Evolutionary conservation across 1,140 invertebrate species (phyloP).

Genomic region (Drosophila varians): DNA sequence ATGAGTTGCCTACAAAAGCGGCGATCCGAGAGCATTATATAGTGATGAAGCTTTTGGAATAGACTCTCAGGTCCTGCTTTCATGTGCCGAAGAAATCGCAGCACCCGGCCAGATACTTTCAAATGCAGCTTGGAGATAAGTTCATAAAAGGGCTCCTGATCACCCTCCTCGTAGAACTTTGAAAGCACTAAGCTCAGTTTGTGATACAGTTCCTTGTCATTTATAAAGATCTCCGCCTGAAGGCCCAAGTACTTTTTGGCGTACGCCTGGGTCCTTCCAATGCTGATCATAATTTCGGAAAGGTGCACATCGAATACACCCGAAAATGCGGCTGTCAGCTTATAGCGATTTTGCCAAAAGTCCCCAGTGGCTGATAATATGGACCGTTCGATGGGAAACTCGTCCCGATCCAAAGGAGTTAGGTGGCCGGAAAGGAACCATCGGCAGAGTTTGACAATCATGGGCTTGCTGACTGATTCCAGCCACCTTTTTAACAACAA

Average conservation of each 20-base stretch:
- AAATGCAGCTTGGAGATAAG: slow-evolving; percentile 12
- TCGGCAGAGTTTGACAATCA: slow-evolving; percentile 5
- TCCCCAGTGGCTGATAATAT: not conserved
- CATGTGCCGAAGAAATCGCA: not conserved
- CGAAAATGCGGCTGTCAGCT: slow-evolving; percentile 9
- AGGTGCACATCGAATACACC: slow-evolving; percentile 7
- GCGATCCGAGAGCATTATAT: slow-evolving; percentile 37
- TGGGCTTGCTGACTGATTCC: not conserved
- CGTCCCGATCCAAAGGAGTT: not conserved
- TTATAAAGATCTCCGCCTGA: not conserved
- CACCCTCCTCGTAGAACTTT: not conserved
- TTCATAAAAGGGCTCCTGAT: slow-evolving; percentile 6
- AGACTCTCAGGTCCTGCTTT: slow-evolving; percentile 1
- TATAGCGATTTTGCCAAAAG: slow-evolving; percentile 36
- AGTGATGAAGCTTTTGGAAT: slow-evolving; percentile 38
- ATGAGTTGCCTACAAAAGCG: slow-evolving; percentile 35
- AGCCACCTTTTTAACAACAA: slow-evolving; percentile 35
- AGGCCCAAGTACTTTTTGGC: slow-evolving; percentile 8
- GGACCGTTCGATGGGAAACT: slow-evolving; percentile 29
- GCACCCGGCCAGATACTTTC: slow-evolving; percentile 11
- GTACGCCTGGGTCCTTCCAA: slow-evolving; percentile 21
- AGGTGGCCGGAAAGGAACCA: slow-evolving; percentile 35
- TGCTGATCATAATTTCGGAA: slow-evolving; percentile 4
- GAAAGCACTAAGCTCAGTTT: not conserved
- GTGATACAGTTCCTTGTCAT: not conserved